Evolutionary conservation across 92 coral and sea anemone species (phyloP).

Genomic region (Heliopora coerulea): DNA sequence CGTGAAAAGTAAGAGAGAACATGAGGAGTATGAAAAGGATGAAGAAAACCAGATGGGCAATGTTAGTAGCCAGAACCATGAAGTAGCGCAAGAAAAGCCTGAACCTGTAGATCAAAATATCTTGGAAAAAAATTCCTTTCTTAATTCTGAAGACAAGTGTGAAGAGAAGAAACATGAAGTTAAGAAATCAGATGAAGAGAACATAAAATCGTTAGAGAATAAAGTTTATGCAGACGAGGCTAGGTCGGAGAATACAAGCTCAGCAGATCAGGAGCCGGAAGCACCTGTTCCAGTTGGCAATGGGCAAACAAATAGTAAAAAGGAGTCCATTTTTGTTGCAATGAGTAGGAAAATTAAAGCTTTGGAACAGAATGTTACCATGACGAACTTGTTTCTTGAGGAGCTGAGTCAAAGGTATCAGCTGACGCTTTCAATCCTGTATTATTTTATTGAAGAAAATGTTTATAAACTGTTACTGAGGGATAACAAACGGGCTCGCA

Average conservation of each 20-base stretch:
- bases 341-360: constrained; percentile 96
- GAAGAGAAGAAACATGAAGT: constrained; percentile 4
- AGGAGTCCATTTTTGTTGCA: constrained; percentile 95
- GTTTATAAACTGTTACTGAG: too few species aligned
- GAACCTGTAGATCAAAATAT: background rate
- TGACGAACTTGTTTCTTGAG: constrained; percentile 91
- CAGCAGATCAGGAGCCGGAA: background rate
- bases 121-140: background rate
- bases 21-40: background rate
- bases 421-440: too few species aligned
- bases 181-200: constrained; percentile 21
- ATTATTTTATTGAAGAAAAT: too few species aligned
- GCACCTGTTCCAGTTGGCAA: constrained; percentile 27
- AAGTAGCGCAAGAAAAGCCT: background rate
- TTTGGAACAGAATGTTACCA: constrained; percentile 86
- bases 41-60: background rate
- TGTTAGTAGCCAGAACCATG: background rate
- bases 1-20: background rate
- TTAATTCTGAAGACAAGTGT: background rate
- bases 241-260: background rate
- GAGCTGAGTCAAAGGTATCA: constrained; percentile 86
- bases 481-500: too few species aligned
- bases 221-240: constrained; percentile 23
- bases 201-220: background rate
- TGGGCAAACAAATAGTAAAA: constrained; percentile 59